phyloP scores from a whole-genome alignment of 2,888 invertebrate species.

The Hermaeophaga mercurialis region DNA sequence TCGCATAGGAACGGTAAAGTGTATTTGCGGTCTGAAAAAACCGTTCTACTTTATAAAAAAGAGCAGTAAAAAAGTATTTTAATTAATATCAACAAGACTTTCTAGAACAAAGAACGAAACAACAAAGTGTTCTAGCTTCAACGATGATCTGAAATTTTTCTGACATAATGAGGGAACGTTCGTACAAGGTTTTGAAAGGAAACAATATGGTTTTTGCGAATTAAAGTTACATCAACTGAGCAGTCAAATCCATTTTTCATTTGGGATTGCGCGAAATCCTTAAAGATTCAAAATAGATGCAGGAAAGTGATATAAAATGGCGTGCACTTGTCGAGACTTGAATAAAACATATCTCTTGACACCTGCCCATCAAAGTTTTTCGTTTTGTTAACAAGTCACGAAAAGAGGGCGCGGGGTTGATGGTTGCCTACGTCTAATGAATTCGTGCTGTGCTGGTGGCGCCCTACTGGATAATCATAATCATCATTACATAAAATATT shows the following conservation, averaged over 20 bases:
- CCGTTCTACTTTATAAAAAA: too few species aligned
- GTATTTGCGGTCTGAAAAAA: too few species aligned
- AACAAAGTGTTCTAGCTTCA: too few species aligned
- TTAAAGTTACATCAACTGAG: too few species aligned
- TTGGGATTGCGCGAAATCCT: slow-evolving; percentile 24
- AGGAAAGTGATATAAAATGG: slow-evolving; percentile 38
- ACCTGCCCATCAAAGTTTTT: slow-evolving; percentile 40
- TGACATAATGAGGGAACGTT: too few species aligned
- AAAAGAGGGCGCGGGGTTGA: slow-evolving; percentile 9
- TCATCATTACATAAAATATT: slow-evolving; percentile 14
- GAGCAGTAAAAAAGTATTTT: too few species aligned
- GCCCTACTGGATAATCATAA: slow-evolving; percentile 13
- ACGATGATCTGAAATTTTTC: too few species aligned
- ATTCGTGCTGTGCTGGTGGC: slow-evolving; percentile 14
- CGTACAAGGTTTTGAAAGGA: too few species aligned
- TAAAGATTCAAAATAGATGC: slow-evolving; percentile 35
- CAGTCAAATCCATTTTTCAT: neutral
- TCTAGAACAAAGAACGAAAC: too few species aligned
- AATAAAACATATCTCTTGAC: slow-evolving; percentile 43
- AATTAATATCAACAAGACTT: too few species aligned
- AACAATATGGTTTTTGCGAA: too few species aligned
- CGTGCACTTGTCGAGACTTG: slow-evolving; percentile 38
- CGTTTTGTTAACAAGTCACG: slow-evolving; percentile 37
- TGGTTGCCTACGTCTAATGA: slow-evolving; percentile 17
- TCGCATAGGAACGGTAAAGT: too few species aligned